Evolutionary conservation across 2,797 vertebrate species (phyloP), one percentile per base, ranked within the genome.

Genomic region (Pangasius larnaudii): DNA sequence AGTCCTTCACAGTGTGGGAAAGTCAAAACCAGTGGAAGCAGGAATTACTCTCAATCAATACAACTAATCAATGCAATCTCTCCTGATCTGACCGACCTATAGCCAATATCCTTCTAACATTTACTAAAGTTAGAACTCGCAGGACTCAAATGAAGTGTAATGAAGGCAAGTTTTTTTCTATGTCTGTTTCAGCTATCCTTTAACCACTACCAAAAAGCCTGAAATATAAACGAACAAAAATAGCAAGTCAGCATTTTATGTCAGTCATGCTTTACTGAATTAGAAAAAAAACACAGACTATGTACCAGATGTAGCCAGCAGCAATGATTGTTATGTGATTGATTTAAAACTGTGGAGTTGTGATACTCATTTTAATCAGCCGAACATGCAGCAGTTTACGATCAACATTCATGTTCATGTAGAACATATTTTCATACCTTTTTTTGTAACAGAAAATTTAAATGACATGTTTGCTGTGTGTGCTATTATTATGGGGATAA

Each of bases 1-100:
- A 84, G 36, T 61, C 71, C 75, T 71, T 89, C 67, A 72, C 72
- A 86, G 89, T 36, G 75, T 89, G 89, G 89, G 89, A 86, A 89
- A 86, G 84, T 72, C 61, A 42, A 42, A 88, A 77, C 58, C 56
- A 49, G 18, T 88, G 63, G 27, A 77, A 84, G 75, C 78, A 51
- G 74, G 86, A 86, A 85, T 90, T 84, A 89, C 72, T 80, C 65
- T 61, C 27, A 69, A 69, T 87, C 75, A 80, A 80, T 86, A 80
- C 75, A 56, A 53, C 46, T 79, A 88, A 89, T 91, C 90, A 81
- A 88, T 90, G 86, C 8, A 3, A 1, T 33, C 69, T 77, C 69
- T 79, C 61, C 33, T 71, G 77, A n/a, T 59, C 53, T 87, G 49
- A 69, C 39, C 16, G 51, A 84, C 39, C 27, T 78, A 22, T 82